Base-by-base conservation (phyloP, 2,113 vertebrate species). In the Mola mola region DNA sequence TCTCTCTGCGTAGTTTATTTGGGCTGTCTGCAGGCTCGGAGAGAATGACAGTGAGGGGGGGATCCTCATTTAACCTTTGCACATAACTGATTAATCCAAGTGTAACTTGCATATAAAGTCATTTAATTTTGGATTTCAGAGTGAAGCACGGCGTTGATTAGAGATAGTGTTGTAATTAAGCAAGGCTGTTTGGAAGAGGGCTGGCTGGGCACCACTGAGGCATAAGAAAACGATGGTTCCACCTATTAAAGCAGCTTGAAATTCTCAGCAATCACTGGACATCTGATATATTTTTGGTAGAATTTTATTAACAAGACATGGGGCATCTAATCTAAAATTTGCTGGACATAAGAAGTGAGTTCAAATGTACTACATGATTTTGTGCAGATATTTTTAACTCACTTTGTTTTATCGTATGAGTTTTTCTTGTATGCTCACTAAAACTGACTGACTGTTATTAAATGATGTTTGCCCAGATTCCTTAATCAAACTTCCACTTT, bases 11-110 rank as follows among this genome's bases (percentile, higher is more conserved):
- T 66, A 53, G 52, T 55, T 68, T 44, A 76, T 69, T 74, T 51
- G 48, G 70, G 43, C 67, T 49, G 31, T 36, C 26, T 47, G 59
- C 72, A 56, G 16, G 6, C 46, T 78, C 7, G 4, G 28, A 59
- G 43, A 59, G 60, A 69, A 50, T 33, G 62, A 44, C 80, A 66
- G 75, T 9, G 5, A 52, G 46, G 63, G 68, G n/a, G 64, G 67
- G 75, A 68, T 84, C 74, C 82, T 81, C 34, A 37, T 72, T 87
- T 85, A 88, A 84, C 86, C 86, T 63, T 49, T 74, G 61, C 69
- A 65, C 36, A n/a, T 74, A 66, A 74, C 75, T 59, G 51, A 78
- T 88, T 84, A 84, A 84, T 86, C 82, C 57, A 37, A 67, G 53
- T 66, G 34, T 79, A 31, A 82, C 85, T 79, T 84, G 75, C 70